Evolutionary conservation across 2,888 invertebrate genomes (phyloP).

Genomic region (Hypselothyrea guttata): DNA sequence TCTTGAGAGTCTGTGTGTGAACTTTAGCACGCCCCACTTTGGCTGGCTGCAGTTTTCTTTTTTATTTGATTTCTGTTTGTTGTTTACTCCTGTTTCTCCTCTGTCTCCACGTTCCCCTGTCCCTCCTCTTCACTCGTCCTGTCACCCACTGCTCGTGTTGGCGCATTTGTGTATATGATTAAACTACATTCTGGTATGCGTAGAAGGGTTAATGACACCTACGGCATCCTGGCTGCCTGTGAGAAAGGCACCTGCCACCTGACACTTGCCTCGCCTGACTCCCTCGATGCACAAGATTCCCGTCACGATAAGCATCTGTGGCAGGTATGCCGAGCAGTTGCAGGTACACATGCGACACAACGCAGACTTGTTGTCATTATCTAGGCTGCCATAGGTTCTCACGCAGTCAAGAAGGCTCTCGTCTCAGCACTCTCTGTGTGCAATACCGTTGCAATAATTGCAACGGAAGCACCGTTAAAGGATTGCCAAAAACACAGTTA

Average conservation of each 20-base stretch:
- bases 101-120: constrained; percentile 3
- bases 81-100: constrained; percentile 21
- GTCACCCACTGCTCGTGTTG: constrained; percentile 61
- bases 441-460: constrained; percentile 69
- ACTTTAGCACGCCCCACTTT: constrained; percentile 54
- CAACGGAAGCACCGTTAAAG: constrained; percentile 50
- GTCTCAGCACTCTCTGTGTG: constrained; percentile 14
- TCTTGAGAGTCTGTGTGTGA: too few species aligned
- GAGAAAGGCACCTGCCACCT: constrained; percentile 67
- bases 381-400: constrained; percentile 53
- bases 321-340: constrained; percentile 52
- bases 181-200: constrained; percentile 70
- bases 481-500: constrained; percentile 42
- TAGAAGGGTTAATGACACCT: constrained; percentile 2
- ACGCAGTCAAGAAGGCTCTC: constrained; percentile 66
- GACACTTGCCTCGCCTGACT: constrained; percentile 35
- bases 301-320: constrained; percentile 48
- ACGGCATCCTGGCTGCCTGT: constrained; percentile 11
- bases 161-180: constrained; percentile 76
- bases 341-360: constrained; percentile 2
- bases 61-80: constrained; percentile 22
- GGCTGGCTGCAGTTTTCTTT: constrained; percentile 48
- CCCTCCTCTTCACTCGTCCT: constrained; percentile 27
- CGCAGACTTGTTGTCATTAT: constrained; percentile 18
- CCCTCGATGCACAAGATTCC: constrained; percentile 10